phyloP scores from a whole-genome alignment of 2,888 invertebrate genomes.

The Napeogenes inachia region DNA sequence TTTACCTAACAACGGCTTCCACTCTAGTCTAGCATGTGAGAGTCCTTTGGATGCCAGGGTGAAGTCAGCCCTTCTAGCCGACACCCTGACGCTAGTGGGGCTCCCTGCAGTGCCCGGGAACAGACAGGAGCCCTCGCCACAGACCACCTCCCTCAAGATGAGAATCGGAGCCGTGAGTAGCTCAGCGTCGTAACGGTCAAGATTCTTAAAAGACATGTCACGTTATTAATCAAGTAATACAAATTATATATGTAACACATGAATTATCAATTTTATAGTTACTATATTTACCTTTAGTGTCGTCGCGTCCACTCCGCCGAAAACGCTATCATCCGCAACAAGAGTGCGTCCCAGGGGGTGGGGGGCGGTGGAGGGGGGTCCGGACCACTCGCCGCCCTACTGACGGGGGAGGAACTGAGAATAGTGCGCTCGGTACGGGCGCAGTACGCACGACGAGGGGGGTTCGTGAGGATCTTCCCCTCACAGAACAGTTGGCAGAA shows the following conservation, averaged over 20 bases:
- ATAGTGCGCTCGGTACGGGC: constrained; percentile 85
- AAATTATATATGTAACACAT: no score
- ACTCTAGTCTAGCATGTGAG: constrained; percentile 85
- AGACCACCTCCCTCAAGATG: constrained; percentile 59
- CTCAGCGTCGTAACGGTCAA: not conserved
- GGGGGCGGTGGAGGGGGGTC: constrained; percentile 41
- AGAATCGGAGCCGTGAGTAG: constrained; percentile 65
- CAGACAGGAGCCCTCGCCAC: constrained; percentile 53
- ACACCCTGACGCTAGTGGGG: constrained; percentile 94
- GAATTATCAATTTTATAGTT: not conserved
- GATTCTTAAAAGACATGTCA: no score
- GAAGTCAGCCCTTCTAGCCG: constrained; percentile 93
- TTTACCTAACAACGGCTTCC: not conserved
- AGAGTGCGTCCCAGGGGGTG: constrained; percentile 39
- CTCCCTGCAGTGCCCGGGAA: constrained; percentile 86
- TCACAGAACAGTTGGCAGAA: constrained; percentile 91
- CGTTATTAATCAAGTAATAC: no score
- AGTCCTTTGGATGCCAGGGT: constrained; percentile 95
- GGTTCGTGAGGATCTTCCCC: constrained; percentile 94
- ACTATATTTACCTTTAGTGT: constrained; percentile 62
- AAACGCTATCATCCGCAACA: constrained; percentile 69
- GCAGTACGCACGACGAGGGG: constrained; percentile 90
- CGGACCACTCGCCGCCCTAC: constrained; percentile 38
- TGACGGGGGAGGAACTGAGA: constrained; percentile 87
- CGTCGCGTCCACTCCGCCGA: constrained; percentile 86